Percentiles rank a stretch among this genome's conserved stretches.
Conservation (phyloP, 2,113 vertebrate species). For the Perccottus glenii region DNA sequence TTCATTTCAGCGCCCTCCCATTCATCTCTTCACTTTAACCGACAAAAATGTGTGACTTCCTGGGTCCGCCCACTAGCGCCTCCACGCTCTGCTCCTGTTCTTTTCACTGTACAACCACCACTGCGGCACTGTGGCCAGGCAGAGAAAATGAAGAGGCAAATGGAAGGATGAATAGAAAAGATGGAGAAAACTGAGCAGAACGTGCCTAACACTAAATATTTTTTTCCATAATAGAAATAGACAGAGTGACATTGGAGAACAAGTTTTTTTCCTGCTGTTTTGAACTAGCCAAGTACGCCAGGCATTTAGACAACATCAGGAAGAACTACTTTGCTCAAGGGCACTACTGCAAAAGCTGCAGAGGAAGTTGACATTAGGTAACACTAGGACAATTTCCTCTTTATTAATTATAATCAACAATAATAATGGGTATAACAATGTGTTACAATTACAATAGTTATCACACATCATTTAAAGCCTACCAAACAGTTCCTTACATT, state of each 20-base stretch:
- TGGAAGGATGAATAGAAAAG: not conserved
- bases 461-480: too few species aligned
- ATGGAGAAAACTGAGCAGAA: not conserved
- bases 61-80: not conserved
- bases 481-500: too few species aligned
- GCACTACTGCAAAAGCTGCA: not conserved
- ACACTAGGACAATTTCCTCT: too few species aligned
- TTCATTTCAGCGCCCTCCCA: slow-evolving; percentile 48
- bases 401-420: too few species aligned
- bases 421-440: too few species aligned
- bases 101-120: not conserved
- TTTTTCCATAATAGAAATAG: not conserved
- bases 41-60: slow-evolving; percentile 13
- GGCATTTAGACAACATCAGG: not conserved
- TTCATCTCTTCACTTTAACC: slow-evolving; percentile 41
- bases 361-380: not conserved
- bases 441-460: too few species aligned
- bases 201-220: not conserved
- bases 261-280: not conserved
- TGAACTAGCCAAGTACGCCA: not conserved
- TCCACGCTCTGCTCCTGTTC: slow-evolving; percentile 23
- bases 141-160: not conserved
- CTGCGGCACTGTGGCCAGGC: not conserved
- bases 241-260: not conserved
- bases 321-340: not conserved